Evolutionary conservation across 2,888 invertebrate genomes (phyloP).

Genomic region (Andrena dorsata): DNA sequence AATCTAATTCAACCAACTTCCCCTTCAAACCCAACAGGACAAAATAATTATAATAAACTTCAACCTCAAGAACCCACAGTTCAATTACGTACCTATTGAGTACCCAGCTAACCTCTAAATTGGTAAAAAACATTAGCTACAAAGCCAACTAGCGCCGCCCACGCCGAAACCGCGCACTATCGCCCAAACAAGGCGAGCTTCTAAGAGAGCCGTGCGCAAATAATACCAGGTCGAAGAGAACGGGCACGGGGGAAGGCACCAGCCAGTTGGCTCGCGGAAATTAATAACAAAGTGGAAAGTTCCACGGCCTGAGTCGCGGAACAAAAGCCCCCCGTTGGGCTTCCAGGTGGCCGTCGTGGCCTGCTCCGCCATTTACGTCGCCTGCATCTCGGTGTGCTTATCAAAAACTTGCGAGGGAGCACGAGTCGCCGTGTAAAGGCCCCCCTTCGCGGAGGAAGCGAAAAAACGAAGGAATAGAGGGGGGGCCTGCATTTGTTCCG

Average conservation of each 20-base stretch:
- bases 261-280: slow-evolving; percentile 49
- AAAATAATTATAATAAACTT: too few relatives aligned
- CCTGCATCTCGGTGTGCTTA: slow-evolving; percentile 67
- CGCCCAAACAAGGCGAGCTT: background rate
- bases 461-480: background rate
- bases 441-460: background rate
- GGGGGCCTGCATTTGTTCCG: slow-evolving; percentile 63
- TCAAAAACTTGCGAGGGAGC: slow-evolving; percentile 63
- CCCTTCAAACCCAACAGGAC: too few relatives aligned
- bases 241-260: background rate
- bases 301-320: slow-evolving; percentile 44
- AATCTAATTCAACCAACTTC: too few relatives aligned
- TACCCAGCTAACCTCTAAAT: too few relatives aligned
- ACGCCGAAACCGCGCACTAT: too few relatives aligned
- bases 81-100: too few relatives aligned
- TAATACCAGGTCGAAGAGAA: background rate
- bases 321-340: slow-evolving; percentile 67
- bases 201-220: background rate
- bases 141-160: too few relatives aligned
- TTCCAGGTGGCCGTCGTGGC: slow-evolving; percentile 55
- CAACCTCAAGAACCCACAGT: too few relatives aligned
- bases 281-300: slow-evolving; percentile 67
- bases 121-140: too few relatives aligned
- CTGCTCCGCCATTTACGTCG: slow-evolving; percentile 66
- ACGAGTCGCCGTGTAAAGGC: slow-evolving; percentile 41